Evolutionary conservation across 2,888 invertebrate species (phyloP), one percentile per base, ranked within the genome.

Genomic region (Anthrax anthrax): DNA sequence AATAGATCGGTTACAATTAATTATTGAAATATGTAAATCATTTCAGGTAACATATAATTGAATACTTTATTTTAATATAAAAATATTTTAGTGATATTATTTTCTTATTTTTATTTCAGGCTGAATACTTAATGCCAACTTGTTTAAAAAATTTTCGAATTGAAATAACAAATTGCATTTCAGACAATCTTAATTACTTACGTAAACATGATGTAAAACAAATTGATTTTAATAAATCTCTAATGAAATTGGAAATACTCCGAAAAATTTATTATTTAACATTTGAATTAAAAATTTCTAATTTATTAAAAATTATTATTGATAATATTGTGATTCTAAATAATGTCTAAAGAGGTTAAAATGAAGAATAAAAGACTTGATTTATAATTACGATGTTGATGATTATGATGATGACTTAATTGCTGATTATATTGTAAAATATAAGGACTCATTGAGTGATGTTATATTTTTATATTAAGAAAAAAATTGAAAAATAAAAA

Each of bases 11-110:
- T 56, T 77, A 51, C 70, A 74, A 41, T 72, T 73, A 41, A 69
- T 78, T 43, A 71, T 76, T 55, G 69, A 70, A 4, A 65, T 77
- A 43, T 78, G 78, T 61, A 59, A 67, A 1, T 64, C 65, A 44
- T 62, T 68, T 23, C 65, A 68, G 69, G 76, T 73, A 62, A 57
- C n/a, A 12, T 1, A 12, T 32, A 12, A 4, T 6, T 8, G 8
- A 6, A 23, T 6, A 23, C 4, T 8, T 6, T 23, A 23, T 23
- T 4, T 4, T 23, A 32, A 32, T 32, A 12, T 32, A 1, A 3
- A 12, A 9, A 32, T 32, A 4, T 32, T 8, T 4, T 9, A 32
- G 3, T 12, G 13, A 32, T 1, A 12, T 32, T 32, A 4, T 12
- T 32, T 32, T 32, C 3, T 32, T 12, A 12, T 32, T 32, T 12